Percentiles rank a stretch among this genome's conserved stretches.
Evolutionary conservation across 1,140 invertebrate species (phyloP).

Genomic region (Alviniconcha marisindica): DNA sequence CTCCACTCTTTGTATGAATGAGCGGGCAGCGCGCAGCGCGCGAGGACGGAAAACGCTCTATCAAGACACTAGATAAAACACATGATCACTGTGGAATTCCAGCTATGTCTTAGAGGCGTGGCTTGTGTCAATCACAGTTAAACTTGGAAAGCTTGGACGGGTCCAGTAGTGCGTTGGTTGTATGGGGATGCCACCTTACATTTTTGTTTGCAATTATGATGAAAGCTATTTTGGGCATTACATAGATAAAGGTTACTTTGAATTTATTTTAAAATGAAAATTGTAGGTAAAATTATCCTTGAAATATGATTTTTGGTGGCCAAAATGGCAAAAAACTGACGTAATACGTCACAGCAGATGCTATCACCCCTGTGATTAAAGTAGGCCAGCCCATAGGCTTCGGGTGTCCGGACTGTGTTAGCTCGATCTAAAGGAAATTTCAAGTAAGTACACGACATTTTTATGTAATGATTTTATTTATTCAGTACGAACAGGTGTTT

Average conservation of each 20-base stretch:
- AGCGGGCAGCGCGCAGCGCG: constrained; percentile 11
- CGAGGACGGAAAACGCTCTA: neutral
- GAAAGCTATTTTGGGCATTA: neutral
- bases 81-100: constrained; percentile 70
- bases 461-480: neutral
- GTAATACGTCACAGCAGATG: neutral
- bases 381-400: constrained; percentile 34
- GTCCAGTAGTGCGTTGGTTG: constrained; percentile 34
- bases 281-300: too few species aligned
- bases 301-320: too few species aligned
- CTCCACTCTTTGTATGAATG: constrained; percentile 34
- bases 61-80: constrained; percentile 56
- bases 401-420: constrained; percentile 24
- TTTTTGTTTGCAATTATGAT: constrained; percentile 4
- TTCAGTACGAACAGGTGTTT: neutral
- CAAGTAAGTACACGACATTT: constrained; percentile 37
- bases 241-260: neutral
- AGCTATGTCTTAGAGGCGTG: constrained; percentile 69
- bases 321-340: neutral
- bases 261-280: neutral
- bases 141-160: constrained; percentile 57
- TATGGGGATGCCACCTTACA: constrained; percentile 30
- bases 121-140: constrained; percentile 68
- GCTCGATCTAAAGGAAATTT: constrained; percentile 35
- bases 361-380: constrained; percentile 11